These are phyloP conservation scores for Pelochelys cantorii DNA, from an alignment of 2,797 vertebrate genomes.

Conservation along the genomic window DNA sequence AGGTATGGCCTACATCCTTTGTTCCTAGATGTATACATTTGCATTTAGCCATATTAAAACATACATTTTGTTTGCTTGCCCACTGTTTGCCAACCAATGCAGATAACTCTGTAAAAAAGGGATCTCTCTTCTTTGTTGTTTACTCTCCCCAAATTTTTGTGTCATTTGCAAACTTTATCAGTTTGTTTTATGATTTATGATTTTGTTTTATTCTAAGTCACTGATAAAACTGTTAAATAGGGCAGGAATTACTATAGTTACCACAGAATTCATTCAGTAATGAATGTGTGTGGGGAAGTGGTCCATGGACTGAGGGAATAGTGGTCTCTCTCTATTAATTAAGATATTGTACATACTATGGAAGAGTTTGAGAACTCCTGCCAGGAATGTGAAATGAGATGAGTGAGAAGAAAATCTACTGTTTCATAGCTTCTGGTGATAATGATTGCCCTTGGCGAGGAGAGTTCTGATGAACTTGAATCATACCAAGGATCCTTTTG, in stretches of 20 bases:
- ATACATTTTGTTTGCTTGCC: background rate
- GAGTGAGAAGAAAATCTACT: background rate
- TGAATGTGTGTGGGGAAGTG: background rate
- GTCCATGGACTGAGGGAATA: background rate
- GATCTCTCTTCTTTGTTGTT: background rate
- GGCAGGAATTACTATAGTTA: background rate
- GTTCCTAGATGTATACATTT: background rate
- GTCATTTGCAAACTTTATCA: background rate
- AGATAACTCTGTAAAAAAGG: background rate
- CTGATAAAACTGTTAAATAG: background rate
- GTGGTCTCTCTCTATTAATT: background rate
- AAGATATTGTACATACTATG: background rate
- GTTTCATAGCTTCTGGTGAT: background rate
- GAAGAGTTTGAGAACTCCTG: background rate
- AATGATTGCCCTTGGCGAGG: background rate
- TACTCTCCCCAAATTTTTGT: background rate
- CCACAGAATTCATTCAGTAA: background rate
- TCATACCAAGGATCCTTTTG: background rate
- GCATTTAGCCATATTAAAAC: background rate
- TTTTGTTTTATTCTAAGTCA: background rate
- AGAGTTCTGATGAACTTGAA: background rate
- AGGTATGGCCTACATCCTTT: background rate
- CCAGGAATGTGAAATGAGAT: background rate
- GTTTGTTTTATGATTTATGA: background rate
- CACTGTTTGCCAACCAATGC: background rate